These are phyloP conservation scores for Silurus aristotelis DNA, from an alignment of 2,797 vertebrate species.

Conservation along the genomic window DNA sequence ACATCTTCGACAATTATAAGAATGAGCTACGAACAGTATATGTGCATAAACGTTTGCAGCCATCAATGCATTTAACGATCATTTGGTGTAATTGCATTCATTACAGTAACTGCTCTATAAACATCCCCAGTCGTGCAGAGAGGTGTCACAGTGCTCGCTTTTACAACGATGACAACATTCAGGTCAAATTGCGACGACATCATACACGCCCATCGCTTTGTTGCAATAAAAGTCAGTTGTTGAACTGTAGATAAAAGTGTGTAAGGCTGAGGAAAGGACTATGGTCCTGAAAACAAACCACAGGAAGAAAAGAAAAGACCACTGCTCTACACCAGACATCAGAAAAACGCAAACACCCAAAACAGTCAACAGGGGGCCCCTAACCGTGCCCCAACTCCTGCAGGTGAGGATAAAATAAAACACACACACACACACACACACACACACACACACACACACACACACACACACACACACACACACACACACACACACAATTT, in stretches of 20 bases:
- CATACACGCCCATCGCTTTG: background rate
- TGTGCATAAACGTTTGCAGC: background rate
- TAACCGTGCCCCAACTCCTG: constrained; percentile 26
- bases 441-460: background rate
- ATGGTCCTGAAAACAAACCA: background rate
- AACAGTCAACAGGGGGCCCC: constrained; percentile 52
- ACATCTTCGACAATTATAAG: background rate
- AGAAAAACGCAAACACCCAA: constrained; percentile 29
- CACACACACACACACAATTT: background rate
- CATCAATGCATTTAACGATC: background rate
- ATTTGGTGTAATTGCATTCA: background rate
- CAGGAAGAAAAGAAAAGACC: background rate
- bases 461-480: background rate
- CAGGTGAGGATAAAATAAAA: constrained; percentile 33
- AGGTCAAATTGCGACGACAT: background rate
- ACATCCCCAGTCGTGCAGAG: background rate
- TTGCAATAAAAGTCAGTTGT: background rate
- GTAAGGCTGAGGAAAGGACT: background rate
- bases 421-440: background rate
- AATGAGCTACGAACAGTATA: background rate
- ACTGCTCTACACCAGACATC: background rate
- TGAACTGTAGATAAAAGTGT: background rate
- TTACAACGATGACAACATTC: background rate
- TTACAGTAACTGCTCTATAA: background rate
- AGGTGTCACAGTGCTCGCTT: background rate